Base-by-base conservation (phyloP, 2,797 vertebrate species). In the Pampus argenteus region DNA sequence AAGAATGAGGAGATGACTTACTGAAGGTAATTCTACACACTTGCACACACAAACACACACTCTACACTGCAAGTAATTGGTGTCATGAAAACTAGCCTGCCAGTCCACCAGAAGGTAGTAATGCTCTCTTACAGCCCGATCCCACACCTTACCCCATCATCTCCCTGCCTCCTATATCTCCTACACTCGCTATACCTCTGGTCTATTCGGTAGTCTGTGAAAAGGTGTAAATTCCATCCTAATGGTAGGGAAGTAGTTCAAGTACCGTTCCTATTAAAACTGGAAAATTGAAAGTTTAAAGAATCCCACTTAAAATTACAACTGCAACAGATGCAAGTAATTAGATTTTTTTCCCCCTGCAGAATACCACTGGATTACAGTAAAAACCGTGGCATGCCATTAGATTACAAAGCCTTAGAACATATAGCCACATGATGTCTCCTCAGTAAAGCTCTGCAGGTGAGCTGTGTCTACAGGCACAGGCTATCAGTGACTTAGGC, bases 61-160 rank as follows among this genome's bases (percentile, higher is more conserved):
- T 26, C 58, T 44, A 49, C 55, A 76, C 68, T 79, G 66, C 65
- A 74, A 61, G 74, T 86, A 88, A 88, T 78, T 86, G 79, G 57
- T 86, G 74, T 83, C 65, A 78, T 71, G 56, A 78, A 82, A 81
- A 70, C 76, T 60, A 29, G 64, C 56, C 73, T 71, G 64, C 74
- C 84, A 81, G 76, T 80, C 76, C 59, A 61, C 62, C 78, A 78
- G 66, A 74, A 76, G 67, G 66, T 66, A 71, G 70, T 25, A 60
- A 72, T 52, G 56, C 70, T 78, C 51, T 62, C 75, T 74, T 60
- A 44, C 59, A 66, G 49, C 31, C 23, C 44, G 6, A 55, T 59
- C 60, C 60, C 15, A 9, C 55, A 60, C 50, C 54, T 65, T 56
- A 76, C 57, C 57, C 57, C 49, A 63, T 72, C 78, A 60, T 63